phyloP scores from a whole-genome alignment of 1,140 invertebrate species.

The Caerostris darwini region DNA sequence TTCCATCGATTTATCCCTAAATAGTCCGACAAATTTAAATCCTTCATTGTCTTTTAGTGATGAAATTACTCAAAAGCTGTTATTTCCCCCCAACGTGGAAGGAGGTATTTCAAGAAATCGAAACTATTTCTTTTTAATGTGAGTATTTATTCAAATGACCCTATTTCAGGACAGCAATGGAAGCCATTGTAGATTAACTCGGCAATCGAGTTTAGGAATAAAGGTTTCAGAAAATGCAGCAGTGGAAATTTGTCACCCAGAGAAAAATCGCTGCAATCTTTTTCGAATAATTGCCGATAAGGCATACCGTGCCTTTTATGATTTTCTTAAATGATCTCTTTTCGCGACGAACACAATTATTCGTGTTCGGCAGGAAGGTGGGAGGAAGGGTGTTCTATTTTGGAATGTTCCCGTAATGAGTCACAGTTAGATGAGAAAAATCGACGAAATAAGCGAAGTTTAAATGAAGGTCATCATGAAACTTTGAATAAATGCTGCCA shows the following conservation, averaged over 20 bases:
- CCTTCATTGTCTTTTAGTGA: neutral
- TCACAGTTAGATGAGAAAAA: neutral
- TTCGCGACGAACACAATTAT: neutral
- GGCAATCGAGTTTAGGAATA: no score
- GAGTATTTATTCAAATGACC: neutral
- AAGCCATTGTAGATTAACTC: no score
- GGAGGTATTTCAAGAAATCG: neutral
- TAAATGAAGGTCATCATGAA: no score
- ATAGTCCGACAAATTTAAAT: neutral
- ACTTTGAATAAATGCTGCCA: no score
- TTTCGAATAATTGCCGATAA: no score
- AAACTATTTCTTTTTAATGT: conserved; percentile 5
- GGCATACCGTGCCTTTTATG: no score
- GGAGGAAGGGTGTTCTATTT: neutral
- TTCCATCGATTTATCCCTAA: neutral
- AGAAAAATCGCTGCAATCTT: no score
- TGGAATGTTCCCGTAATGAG: neutral
- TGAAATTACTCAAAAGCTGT: conserved; percentile 7
- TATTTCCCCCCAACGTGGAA: neutral
- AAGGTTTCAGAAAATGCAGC: no score
- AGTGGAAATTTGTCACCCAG: no score
- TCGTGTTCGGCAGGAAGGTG: neutral
- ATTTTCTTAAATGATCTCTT: neutral
- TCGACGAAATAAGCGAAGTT: no score
- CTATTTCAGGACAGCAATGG: no score